Evolutionary conservation across 2,113 vertebrate genomes (phyloP).

Genomic region (Ivindomyrus marchei): DNA sequence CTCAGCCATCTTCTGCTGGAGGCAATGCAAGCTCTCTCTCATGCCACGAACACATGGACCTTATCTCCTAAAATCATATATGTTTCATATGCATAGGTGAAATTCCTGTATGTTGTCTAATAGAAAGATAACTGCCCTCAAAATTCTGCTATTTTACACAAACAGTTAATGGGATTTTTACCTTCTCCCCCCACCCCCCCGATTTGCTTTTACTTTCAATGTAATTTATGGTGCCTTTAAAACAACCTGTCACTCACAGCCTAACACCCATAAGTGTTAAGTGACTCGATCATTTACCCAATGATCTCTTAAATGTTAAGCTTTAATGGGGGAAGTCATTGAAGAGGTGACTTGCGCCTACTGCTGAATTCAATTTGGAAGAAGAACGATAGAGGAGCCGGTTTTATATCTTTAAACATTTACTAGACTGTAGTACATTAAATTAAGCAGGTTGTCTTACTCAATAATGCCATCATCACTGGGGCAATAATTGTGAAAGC

Average conservation of each 20-base stretch:
- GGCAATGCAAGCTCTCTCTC: background rate
- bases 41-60: background rate
- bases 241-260: conserved; percentile 62
- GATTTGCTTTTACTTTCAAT: conserved; percentile 68
- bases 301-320: conserved; percentile 64
- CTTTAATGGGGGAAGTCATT: conserved; percentile 61
- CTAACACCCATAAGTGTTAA: conserved; percentile 68
- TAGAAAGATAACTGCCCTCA: background rate
- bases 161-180: conserved; percentile 59
- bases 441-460: conserved; percentile 55
- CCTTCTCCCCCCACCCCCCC: conserved; percentile 20
- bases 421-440: conserved; percentile 50
- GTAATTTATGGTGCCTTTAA: conserved; percentile 67
- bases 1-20: conserved; percentile 34
- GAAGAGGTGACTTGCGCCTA: conserved; percentile 59
- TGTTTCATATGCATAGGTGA: background rate
- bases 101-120: background rate
- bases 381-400: conserved; percentile 33
- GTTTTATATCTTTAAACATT: conserved; percentile 61
- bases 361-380: conserved; percentile 52
- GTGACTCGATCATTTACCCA: conserved; percentile 67
- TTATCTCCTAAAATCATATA: background rate
- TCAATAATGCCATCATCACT: conserved; percentile 47
- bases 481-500: conserved; percentile 36
- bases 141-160: conserved; percentile 15